Conservation (phyloP, 64 coral and sea anemone genomes). For the Porites lutea region DNA sequence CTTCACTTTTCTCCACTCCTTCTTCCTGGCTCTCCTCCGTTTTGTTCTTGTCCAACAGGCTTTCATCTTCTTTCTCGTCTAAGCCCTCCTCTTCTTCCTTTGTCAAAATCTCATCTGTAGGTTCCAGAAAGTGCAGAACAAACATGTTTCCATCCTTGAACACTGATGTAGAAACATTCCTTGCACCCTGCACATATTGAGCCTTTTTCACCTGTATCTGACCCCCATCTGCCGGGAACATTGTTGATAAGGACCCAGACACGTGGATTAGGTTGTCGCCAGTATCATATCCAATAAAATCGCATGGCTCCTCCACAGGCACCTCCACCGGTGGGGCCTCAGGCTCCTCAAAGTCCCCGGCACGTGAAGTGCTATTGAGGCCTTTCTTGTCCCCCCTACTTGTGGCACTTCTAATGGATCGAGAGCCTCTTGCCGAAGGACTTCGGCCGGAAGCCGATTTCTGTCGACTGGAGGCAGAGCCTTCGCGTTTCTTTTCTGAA, state of each 20-base stretch:
- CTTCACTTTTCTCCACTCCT: conserved; percentile 88
- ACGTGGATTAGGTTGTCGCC: conserved; percentile 94
- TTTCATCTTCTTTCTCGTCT: conserved; percentile 34
- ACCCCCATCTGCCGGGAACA: conserved; percentile 95
- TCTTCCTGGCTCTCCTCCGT: conserved; percentile 25
- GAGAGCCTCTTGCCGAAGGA: conserved; percentile 78
- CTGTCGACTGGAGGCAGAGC: conserved; percentile 77
- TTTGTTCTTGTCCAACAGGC: conserved; percentile 32
- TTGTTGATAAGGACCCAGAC: conserved; percentile 83
- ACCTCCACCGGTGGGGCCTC: conserved; percentile 24
- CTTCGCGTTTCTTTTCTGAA: conserved; percentile 89
- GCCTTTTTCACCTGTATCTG: conserved; percentile 87
- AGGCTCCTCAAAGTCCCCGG: conserved; percentile 56
- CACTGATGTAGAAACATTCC: conserved; percentile 76
- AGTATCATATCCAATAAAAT: conserved; percentile 97
- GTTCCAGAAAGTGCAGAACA: conserved; percentile 91
- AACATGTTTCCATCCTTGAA: conserved; percentile 92
- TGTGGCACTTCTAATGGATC: conserved; percentile 70
- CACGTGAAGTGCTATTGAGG: conserved; percentile 65
- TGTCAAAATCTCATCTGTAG: conserved; percentile 76
- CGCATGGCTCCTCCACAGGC: conserved; percentile 51
- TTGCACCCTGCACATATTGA: conserved; percentile 80
- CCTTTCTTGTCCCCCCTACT: conserved; percentile 74
- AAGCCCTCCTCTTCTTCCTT: conserved; percentile 67
- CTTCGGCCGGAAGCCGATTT: conserved; percentile 68